Evolutionary conservation across 2,113 vertebrate genomes (phyloP).

Genomic region (Odocoileus hemionus): DNA sequence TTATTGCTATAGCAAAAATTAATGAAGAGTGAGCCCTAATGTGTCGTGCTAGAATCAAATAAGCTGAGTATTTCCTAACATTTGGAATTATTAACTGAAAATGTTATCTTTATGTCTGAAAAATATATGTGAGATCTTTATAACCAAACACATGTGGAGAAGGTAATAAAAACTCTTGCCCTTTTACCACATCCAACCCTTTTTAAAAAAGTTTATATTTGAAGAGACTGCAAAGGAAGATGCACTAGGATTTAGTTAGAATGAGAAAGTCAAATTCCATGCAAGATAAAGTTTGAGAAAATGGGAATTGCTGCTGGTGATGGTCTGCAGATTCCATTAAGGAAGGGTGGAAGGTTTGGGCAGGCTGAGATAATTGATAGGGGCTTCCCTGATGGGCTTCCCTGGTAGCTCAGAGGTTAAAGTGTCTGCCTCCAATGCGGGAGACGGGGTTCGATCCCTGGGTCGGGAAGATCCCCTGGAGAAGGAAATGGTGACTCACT

Average conservation of each 20-base stretch:
- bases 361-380: background rate
- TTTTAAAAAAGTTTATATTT: background rate
- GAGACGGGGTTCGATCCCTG: too few relatives aligned
- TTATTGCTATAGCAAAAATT: background rate
- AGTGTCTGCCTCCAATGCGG: too few relatives aligned
- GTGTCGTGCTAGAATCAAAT: background rate
- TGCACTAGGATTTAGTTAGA: background rate
- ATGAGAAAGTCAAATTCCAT: background rate
- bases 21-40: background rate
- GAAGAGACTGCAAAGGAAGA: background rate
- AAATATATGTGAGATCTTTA: background rate
- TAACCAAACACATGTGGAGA: background rate
- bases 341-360: background rate
- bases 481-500: too few relatives aligned
- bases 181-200: background rate
- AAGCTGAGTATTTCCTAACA: background rate
- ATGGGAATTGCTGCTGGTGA: background rate
- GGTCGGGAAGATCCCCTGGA: too few relatives aligned
- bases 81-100: background rate
- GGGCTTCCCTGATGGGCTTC: background rate
- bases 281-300: background rate
- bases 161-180: background rate
- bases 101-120: background rate
- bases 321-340: background rate
- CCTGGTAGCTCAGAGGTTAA: too few relatives aligned